Evolutionary conservation across 2,113 vertebrate genomes (phyloP).

Genomic region (Aphyosemion australe): DNA sequence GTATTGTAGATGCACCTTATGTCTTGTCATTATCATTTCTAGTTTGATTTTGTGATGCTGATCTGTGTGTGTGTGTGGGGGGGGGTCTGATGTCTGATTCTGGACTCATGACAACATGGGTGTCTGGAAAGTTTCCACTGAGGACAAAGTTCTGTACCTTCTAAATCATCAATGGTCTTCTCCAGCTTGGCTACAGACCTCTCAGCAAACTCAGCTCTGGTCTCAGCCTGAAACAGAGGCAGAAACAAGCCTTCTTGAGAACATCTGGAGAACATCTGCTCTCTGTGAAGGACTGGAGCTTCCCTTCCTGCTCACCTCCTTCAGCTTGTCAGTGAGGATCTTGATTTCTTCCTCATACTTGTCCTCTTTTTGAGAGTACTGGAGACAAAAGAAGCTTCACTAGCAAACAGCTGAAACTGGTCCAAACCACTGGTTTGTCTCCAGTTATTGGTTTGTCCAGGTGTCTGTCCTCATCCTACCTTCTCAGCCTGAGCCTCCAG

Average conservation of each 20-base stretch:
- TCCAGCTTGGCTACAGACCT: conserved; percentile 94
- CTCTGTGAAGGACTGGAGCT: too few relatives aligned
- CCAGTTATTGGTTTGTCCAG: background rate
- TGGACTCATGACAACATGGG: background rate
- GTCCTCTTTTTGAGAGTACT: conserved; percentile 99
- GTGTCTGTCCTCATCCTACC: conserved; percentile 72
- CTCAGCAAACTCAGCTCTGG: conserved; percentile 91
- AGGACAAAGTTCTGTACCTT: conserved; percentile 79
- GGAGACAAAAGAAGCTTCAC: conserved; percentile 32
- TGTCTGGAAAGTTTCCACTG: background rate
- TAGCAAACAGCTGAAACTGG: background rate
- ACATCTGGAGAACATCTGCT: too few relatives aligned
- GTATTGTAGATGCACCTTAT: too few relatives aligned
- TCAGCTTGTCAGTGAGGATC: conserved; percentile 96
- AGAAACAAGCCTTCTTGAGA: background rate
- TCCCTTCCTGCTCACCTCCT: conserved; percentile 84
- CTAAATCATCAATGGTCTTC: conserved; percentile 94
- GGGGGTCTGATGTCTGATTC: background rate
- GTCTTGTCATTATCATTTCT: too few relatives aligned
- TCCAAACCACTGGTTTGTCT: background rate
- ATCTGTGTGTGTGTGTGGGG: background rate
- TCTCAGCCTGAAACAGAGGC: conserved; percentile 83
- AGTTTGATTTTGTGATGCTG: too few relatives aligned
- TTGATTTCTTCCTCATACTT: conserved; percentile 99
- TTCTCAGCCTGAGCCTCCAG: conserved; percentile 98